Percentiles rank a stretch among this genome's conserved stretches.
Evolutionary conservation across 1,140 invertebrate species (phyloP).

Genomic region (Temnothorax nylanderi): DNA sequence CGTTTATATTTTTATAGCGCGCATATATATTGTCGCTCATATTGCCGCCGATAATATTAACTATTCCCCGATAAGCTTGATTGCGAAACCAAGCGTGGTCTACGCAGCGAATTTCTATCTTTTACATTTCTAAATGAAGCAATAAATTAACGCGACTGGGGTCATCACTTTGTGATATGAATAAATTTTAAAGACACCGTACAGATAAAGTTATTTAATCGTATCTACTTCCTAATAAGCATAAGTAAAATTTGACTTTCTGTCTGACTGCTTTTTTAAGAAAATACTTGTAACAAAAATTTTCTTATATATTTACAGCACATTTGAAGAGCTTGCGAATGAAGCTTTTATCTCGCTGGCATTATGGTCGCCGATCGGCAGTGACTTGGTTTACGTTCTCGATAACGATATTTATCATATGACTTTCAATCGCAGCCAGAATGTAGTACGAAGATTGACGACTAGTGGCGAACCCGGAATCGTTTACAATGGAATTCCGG

Average conservation of each 20-base stretch:
- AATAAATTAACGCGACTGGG: neutral
- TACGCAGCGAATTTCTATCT: neutral
- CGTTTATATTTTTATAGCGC: neutral
- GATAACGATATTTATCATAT: constrained; percentile 94
- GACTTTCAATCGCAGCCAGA: constrained; percentile 74
- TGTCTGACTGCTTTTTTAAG: neutral
- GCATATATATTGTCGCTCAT: neutral
- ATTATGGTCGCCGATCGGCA: constrained; percentile 87
- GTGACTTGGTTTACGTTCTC: constrained; percentile 90
- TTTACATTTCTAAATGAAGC: neutral
- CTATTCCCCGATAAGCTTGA: neutral
- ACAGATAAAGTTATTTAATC: neutral
- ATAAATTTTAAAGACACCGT: neutral
- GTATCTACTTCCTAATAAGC: neutral
- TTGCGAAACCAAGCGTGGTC: constrained; percentile 2
- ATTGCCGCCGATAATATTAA: constrained; percentile 1
- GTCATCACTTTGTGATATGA: neutral
- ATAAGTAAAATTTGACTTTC: neutral
- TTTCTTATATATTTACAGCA: constrained; percentile 72
- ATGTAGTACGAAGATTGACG: constrained; percentile 85
- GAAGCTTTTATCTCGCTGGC: constrained; percentile 86
- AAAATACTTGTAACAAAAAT: neutral
- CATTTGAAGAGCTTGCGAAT: constrained; percentile 82
- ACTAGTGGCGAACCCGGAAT: constrained; percentile 86
- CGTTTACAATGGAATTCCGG: constrained; percentile 92